Base-by-base conservation (phyloP, 1,140 invertebrate genomes). In the Drosophila pruinosa region DNA sequence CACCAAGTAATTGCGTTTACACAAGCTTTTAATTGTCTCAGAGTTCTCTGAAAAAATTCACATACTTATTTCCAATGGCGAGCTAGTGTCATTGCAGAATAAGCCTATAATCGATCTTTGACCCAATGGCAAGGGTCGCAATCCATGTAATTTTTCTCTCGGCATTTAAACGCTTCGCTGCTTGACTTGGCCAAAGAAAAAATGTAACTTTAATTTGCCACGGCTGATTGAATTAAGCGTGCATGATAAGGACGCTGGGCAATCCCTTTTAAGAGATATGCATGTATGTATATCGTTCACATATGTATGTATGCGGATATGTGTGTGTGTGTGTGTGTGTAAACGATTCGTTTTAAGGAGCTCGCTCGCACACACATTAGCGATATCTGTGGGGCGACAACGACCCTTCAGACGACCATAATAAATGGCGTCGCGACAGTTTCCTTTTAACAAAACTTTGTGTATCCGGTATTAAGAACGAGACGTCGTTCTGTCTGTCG, bases 361-460 rank as follows among this genome's bases (percentile, higher is more conserved):
- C 45, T 34, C 50, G 17, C 52, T 41, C 50, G 28, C 52, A 86
- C 75, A 64, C 52, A 63, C 71, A 86, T 86, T 88, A 86, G 85
- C 81, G 64, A 67, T 86, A 88, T 80, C 81, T 69, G 77, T 83
- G 62, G 71, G 64, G 81, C 77, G 80, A 83, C 80, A 80, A 85
- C 81, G 77, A 86, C 81, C 78, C 77, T 81, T 86, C 78, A 82
- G 82, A 88, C 65, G 75, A 57, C 67, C 57, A 88, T 90, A 90
- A 90, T 90, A 90, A 90, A 90, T 90, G 88, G 77, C 82, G 88
- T 90, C 88, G 88, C 88, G 88, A 90, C 88, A 90, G 81, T 90
- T 90, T 90, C 82, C 86, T 89, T 89, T 73, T 70, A 67, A 67
- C 62, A 69, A 75, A 72, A 83, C 71, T 83, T 80, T 71, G 52